Evolutionary conservation across 2,797 vertebrate species (phyloP).

Genomic region (Enteromius radiatus): DNA sequence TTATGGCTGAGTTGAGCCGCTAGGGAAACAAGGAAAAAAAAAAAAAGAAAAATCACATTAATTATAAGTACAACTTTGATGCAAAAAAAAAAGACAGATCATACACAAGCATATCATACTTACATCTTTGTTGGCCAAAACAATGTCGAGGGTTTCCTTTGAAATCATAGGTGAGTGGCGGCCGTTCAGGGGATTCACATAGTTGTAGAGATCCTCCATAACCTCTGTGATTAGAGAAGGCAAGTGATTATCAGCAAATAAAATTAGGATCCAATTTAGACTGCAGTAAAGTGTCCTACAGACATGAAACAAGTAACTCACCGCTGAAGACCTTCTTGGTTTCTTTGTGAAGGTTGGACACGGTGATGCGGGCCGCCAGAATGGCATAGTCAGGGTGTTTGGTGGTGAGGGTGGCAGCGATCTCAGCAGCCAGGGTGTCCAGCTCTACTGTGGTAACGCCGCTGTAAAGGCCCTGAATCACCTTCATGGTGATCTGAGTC

Average conservation of each 20-base stretch:
- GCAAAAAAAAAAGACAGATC: neutral
- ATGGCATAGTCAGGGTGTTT: slow-evolving; percentile 97
- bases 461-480: slow-evolving; percentile 95
- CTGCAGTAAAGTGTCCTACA: neutral
- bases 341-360: slow-evolving; percentile 98
- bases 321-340: slow-evolving; percentile 97
- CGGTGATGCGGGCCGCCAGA: slow-evolving; percentile 92
- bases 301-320: slow-evolving; percentile 64
- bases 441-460: slow-evolving; percentile 96
- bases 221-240: slow-evolving; percentile 80
- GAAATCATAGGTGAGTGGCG: slow-evolving; percentile 94
- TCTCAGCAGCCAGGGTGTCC: slow-evolving; percentile 94
- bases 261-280: neutral
- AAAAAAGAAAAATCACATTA: neutral
- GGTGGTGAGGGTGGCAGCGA: slow-evolving; percentile 93
- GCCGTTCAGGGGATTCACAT: slow-evolving; percentile 88
- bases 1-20: slow-evolving; percentile 96
- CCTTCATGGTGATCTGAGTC: slow-evolving; percentile 99
- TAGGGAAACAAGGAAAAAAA: slow-evolving; percentile 51
- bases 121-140: slow-evolving; percentile 92
- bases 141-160: slow-evolving; percentile 87
- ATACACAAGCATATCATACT: slow-evolving; percentile 51
- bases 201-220: slow-evolving; percentile 95
- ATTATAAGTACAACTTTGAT: neutral
- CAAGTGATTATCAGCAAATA: neutral